Conservation (phyloP, 2,888 invertebrate species). For the Siphonodentalium dalli region DNA sequence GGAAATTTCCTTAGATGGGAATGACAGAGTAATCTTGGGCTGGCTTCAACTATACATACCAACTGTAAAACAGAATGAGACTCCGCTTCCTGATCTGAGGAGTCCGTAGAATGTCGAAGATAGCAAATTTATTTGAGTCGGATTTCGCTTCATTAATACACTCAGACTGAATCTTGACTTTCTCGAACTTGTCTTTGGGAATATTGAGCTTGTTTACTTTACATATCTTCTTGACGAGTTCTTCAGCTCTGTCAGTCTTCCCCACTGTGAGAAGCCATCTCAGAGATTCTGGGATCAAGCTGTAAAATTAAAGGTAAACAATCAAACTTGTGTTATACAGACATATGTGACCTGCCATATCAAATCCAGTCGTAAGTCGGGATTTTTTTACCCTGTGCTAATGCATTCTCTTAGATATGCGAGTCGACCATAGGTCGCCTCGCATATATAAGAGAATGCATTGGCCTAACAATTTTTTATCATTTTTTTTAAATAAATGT, state of each 20-base stretch:
- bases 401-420: too few relatives aligned
- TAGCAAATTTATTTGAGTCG: conserved; percentile 30
- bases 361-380: too few relatives aligned
- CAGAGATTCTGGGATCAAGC: conserved; percentile 56
- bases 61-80: conserved; percentile 55
- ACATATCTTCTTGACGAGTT: conserved; percentile 36
- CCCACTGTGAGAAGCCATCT: conserved; percentile 53
- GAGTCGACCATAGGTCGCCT: too few relatives aligned
- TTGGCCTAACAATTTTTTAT: too few relatives aligned
- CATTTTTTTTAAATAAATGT: too few relatives aligned
- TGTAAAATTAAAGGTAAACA: conserved; percentile 27
- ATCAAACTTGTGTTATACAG: too few relatives aligned
- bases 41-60: conserved; percentile 51
- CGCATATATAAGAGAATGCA: too few relatives aligned
- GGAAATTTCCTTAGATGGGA: too few relatives aligned
- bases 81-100: conserved; percentile 50
- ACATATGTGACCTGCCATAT: too few relatives aligned
- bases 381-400: too few relatives aligned
- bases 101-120: conserved; percentile 49
- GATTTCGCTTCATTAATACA: conserved; percentile 9
- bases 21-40: too few relatives aligned
- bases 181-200: conserved; percentile 35
- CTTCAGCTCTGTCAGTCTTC: conserved; percentile 37
- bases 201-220: conserved; percentile 40
- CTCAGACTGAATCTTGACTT: conserved; percentile 32